Conservation (phyloP, 1,140 invertebrate species). For the Centruroides vittatus region DNA sequence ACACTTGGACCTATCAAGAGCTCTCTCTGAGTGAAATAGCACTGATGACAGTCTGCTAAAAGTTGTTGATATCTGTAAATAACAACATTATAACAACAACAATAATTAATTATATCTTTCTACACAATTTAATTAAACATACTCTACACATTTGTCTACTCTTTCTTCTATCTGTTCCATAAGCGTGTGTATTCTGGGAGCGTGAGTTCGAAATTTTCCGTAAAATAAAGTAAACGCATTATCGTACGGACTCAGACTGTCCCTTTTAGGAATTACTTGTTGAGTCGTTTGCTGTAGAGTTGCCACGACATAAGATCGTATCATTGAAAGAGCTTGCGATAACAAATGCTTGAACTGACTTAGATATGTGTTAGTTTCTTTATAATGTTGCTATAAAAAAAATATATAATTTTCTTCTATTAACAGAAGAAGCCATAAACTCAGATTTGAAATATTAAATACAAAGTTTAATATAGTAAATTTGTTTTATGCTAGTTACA, state of each 20-base stretch:
- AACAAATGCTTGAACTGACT: constrained; percentile 23
- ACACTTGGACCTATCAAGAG: constrained; percentile 60
- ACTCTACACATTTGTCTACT: constrained; percentile 50
- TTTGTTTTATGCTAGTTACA: too few relatives aligned
- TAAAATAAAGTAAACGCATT: constrained; percentile 81
- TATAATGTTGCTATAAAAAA: constrained; percentile 43
- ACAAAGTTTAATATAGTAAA: too few relatives aligned
- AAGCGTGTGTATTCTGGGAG: constrained; percentile 62
- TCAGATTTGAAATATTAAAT: too few relatives aligned
- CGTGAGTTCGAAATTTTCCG: constrained; percentile 80
- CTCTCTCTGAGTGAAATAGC: constrained; percentile 63
- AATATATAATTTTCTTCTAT: not conserved
- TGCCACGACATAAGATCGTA: constrained; percentile 19
- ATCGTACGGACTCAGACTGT: constrained; percentile 33
- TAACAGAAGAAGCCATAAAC: too few relatives aligned
- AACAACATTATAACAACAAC: constrained; percentile 1
- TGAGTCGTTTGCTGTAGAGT: constrained; percentile 39
- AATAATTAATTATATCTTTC: constrained; percentile 1
- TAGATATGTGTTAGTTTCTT: constrained; percentile 52
- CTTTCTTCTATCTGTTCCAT: constrained; percentile 67
- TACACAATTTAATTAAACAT: constrained; percentile 25
- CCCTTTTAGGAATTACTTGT: constrained; percentile 37
- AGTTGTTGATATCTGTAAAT: constrained; percentile 50
- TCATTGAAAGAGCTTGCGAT: constrained; percentile 19
- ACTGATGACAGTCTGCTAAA: constrained; percentile 66